Evolutionary conservation across 2,797 vertebrate species (phyloP).

Genomic region (Chloroceryle inda): DNA sequence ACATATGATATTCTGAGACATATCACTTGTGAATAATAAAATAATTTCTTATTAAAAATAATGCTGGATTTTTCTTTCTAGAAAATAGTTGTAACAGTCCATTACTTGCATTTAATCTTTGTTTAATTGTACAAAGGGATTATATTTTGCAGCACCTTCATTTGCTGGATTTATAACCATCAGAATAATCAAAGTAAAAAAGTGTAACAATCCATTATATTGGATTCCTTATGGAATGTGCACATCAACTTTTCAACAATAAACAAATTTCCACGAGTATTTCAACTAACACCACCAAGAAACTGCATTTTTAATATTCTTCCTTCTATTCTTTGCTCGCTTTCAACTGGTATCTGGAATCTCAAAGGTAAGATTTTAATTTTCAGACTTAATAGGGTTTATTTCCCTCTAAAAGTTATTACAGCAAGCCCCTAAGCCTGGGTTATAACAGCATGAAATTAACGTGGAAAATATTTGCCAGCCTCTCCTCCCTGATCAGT

Average conservation of each 20-base stretch:
- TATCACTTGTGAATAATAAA: background rate
- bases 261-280: background rate
- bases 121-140: background rate
- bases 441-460: conserved; percentile 37
- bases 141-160: background rate
- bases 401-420: conserved; percentile 13
- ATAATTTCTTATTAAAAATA: background rate
- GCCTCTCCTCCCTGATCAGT: background rate
- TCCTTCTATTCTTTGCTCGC: background rate
- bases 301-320: background rate
- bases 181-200: background rate
- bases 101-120: background rate
- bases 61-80: background rate
- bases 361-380: conserved; percentile 31
- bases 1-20: background rate
- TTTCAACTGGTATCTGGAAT: background rate
- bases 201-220: background rate
- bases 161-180: background rate
- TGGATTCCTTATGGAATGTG: background rate
- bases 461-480: background rate
- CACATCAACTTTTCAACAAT: background rate
- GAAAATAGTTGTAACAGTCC: background rate
- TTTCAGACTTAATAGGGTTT: conserved; percentile 1
- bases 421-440: background rate
- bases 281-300: background rate